These are phyloP conservation scores for Myripristis murdjan DNA, from an alignment of 2,797 vertebrate species.

Conservation along the genomic window DNA sequence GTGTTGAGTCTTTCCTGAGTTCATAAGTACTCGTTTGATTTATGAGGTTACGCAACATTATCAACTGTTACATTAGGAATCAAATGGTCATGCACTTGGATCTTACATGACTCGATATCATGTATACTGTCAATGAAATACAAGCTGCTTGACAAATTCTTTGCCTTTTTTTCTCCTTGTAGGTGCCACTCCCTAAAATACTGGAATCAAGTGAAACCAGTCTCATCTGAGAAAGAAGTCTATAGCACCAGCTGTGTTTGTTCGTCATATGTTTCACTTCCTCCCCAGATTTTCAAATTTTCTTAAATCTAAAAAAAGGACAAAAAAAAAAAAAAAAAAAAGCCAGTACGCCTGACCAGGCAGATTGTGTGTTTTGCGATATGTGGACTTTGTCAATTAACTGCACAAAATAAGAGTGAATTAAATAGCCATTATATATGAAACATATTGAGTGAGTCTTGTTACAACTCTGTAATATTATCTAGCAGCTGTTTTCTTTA, in stretches of 20 bases:
- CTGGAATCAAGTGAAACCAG: slow-evolving; percentile 88
- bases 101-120: background rate
- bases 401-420: slow-evolving; percentile 7
- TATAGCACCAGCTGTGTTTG: slow-evolving; percentile 3
- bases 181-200: slow-evolving; percentile 95
- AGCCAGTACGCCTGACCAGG: background rate
- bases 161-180: slow-evolving; percentile 47
- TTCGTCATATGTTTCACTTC: slow-evolving; percentile 33
- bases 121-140: background rate
- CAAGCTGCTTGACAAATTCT: slow-evolving; percentile 8
- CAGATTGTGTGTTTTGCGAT: background rate
- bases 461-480: slow-evolving; percentile 16
- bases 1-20: background rate
- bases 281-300: slow-evolving; percentile 3
- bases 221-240: slow-evolving; percentile 70
- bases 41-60: background rate
- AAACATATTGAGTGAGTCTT: background rate
- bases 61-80: background rate
- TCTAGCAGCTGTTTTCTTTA: slow-evolving; percentile 9
- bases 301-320: background rate
- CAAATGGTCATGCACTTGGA: background rate
- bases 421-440: background rate
- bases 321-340: background rate
- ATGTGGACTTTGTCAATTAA: slow-evolving; percentile 19
- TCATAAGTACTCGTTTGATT: background rate